These are phyloP conservation scores for Parazoanthus swiftii DNA, from an alignment of 92 coral and sea anemone species.

Conservation along the genomic window DNA sequence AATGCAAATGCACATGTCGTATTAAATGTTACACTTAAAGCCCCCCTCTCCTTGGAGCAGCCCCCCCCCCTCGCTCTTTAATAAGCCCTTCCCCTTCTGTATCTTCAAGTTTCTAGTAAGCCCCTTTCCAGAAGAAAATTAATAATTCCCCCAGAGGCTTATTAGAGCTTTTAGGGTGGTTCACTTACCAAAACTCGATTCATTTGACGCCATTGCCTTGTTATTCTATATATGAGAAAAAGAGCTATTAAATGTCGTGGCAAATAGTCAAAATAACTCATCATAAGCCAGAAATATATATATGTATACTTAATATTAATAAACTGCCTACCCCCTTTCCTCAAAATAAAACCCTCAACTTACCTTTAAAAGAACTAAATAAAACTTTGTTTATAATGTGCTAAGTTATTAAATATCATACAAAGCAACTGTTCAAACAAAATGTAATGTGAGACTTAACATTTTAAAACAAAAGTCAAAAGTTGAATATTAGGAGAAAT, in stretches of 20 bases:
- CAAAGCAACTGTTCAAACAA: no score
- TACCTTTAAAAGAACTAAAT: not conserved
- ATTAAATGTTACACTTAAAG: slow-evolving; percentile 7
- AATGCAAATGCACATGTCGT: not conserved
- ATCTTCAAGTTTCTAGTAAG: not conserved
- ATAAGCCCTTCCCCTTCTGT: no score
- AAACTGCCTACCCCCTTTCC: not conserved
- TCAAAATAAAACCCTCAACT: slow-evolving; percentile 8
- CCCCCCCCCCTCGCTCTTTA: no score
- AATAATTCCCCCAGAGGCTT: no score
- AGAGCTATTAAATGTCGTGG: no score
- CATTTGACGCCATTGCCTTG: not conserved
- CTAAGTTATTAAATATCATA: no score
- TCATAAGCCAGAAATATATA: no score
- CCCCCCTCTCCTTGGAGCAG: not conserved
- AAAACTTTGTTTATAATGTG: no score
- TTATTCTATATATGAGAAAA: no score
- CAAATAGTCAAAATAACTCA: no score
- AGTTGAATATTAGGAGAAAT: not conserved
- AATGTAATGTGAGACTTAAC: not conserved
- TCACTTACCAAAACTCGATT: not conserved
- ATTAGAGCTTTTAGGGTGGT: no score
- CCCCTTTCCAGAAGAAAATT: not conserved
- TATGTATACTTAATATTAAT: no score
- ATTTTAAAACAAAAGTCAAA: not conserved